A percentile compares a stretch with the other conserved stretches of the same genome.
These are phyloP conservation scores for Cataglyphis hispanica DNA, from an alignment of 1,140 invertebrate genomes.

Conservation along the genomic window DNA sequence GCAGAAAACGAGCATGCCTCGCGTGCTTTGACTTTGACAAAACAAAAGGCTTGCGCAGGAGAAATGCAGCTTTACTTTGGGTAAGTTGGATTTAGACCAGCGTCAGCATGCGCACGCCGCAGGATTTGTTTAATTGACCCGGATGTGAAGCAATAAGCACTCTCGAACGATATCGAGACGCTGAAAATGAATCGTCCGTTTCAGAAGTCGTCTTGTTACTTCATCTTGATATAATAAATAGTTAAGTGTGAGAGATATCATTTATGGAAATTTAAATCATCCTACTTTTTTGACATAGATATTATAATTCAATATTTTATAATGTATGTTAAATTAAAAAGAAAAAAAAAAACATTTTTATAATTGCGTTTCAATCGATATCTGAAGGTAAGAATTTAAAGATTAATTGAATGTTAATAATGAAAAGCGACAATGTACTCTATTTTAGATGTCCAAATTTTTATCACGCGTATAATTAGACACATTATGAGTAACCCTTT, in stretches of 20 bases:
- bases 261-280: neutral
- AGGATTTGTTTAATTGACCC: conserved; percentile 64
- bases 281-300: neutral
- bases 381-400: neutral
- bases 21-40: conserved; percentile 62
- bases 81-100: neutral
- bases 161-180: neutral
- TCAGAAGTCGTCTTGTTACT: neutral
- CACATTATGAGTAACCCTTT: neutral
- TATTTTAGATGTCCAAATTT: neutral
- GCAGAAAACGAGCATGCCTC: neutral
- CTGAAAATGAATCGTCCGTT: conserved; percentile 46
- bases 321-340: neutral
- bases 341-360: neutral
- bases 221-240: neutral
- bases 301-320: neutral
- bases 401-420: neutral
- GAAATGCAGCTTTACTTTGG: neutral
- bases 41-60: conserved; percentile 21
- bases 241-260: neutral
- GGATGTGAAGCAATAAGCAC: conserved; percentile 44
- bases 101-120: neutral
- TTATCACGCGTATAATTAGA: neutral
- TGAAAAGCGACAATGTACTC: neutral
- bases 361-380: neutral